These are phyloP conservation scores for Dasypogon diadema DNA, from an alignment of 2,888 invertebrate genomes.

Conservation along the genomic window DNA sequence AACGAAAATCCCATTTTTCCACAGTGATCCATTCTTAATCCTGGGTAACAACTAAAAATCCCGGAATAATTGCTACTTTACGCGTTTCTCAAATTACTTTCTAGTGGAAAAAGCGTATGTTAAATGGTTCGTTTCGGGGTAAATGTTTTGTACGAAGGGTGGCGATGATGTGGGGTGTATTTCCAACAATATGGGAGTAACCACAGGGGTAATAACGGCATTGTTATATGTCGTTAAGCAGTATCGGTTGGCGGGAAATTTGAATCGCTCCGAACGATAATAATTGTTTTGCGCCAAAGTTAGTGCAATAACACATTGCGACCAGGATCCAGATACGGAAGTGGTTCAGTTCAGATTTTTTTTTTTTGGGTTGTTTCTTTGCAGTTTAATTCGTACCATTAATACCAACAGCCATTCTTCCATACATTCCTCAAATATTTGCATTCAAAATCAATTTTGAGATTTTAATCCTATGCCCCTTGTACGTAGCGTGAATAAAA, in stretches of 20 bases:
- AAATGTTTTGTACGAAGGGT: no score
- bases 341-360: background rate
- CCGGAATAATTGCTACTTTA: slow-evolving; percentile 1
- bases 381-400: background rate
- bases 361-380: background rate
- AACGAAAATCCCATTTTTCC: background rate
- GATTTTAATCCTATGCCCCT: background rate
- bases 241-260: background rate
- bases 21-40: background rate
- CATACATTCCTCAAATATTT: slow-evolving; percentile 7
- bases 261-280: background rate
- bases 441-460: background rate
- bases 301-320: slow-evolving; percentile 8
- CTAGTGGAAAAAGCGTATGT: background rate
- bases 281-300: background rate
- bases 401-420: background rate
- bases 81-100: background rate
- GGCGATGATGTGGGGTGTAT: no score
- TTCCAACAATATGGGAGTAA: background rate
- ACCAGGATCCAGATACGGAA: no score
- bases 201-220: background rate
- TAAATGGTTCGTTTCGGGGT: background rate
- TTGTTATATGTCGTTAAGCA: background rate
- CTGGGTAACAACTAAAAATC: background rate
- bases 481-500: background rate